phyloP scores from a whole-genome alignment of 2,113 vertebrate genomes.

The Phodopus roborovskii region DNA sequence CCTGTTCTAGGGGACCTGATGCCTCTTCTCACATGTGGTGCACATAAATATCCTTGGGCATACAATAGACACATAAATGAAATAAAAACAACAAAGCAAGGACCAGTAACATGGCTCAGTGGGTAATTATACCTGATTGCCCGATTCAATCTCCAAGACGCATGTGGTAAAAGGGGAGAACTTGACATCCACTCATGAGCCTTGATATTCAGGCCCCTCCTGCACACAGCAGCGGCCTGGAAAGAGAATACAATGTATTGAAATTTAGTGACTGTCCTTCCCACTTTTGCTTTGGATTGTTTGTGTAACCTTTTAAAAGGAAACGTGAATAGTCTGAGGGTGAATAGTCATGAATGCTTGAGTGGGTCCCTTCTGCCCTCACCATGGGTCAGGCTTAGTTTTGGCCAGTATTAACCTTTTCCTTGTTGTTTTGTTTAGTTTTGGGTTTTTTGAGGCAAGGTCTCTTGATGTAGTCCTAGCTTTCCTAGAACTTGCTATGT shows the following conservation, averaged over 20 bases:
- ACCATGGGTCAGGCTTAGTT: not conserved
- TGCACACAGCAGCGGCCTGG: not conserved
- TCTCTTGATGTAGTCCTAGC: not conserved
- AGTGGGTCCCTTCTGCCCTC: not conserved
- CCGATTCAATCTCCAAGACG: not conserved
- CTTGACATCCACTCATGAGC: not conserved
- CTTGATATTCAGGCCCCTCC: not conserved
- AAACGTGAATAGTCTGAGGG: not conserved
- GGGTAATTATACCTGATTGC: not conserved
- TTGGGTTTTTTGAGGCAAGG: not conserved
- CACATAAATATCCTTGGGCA: not conserved
- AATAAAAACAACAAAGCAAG: not conserved
- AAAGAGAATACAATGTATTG: not conserved
- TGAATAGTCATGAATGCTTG: not conserved
- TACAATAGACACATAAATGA: not conserved
- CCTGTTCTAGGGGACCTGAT: not conserved
- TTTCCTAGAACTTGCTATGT: not conserved
- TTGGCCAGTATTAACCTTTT: not conserved
- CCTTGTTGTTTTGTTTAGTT: not conserved
- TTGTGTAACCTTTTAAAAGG: not conserved
- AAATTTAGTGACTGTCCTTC: slow-evolving; percentile 36
- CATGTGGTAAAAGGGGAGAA: not conserved
- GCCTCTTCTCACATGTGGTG: not conserved
- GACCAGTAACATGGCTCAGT: not conserved
- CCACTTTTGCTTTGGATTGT: not conserved